Percentiles rank a stretch among this genome's conserved stretches.
Evolutionary conservation across 1,140 invertebrate genomes (phyloP).

Genomic region (Liolophura sinensis): DNA sequence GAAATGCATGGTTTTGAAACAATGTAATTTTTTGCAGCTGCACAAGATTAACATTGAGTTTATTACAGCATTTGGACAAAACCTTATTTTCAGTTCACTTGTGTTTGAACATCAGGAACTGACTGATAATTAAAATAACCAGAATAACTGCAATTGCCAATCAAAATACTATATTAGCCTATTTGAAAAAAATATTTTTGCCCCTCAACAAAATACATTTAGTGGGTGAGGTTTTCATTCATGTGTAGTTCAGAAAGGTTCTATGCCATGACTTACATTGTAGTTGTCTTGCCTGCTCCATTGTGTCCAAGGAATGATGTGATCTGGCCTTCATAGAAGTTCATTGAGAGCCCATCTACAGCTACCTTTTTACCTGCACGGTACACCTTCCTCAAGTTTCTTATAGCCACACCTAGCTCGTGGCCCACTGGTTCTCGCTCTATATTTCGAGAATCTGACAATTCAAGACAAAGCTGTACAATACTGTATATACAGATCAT

Average conservation of each 20-base stretch:
- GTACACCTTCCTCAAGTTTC: slow-evolving; percentile 67
- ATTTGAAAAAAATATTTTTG: too few relatives aligned
- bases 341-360: slow-evolving; percentile 68
- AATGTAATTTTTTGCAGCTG: too few relatives aligned
- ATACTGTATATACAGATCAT: too few relatives aligned
- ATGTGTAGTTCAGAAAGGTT: too few relatives aligned
- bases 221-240: too few relatives aligned
- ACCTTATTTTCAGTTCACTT: too few relatives aligned
- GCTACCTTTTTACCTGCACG: slow-evolving; percentile 59
- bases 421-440: slow-evolving; percentile 65
- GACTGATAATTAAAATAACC: too few relatives aligned
- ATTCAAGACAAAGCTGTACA: background rate
- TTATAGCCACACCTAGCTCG: slow-evolving; percentile 68
- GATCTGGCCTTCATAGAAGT: slow-evolving; percentile 68
- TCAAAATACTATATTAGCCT: too few relatives aligned
- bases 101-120: too few relatives aligned
- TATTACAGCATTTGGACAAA: slow-evolving; percentile 1
- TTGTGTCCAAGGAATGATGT: slow-evolving; percentile 69
- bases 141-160: too few relatives aligned
- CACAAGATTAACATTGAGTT: background rate
- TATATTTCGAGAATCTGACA: slow-evolving; percentile 44
- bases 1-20: background rate
- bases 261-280: slow-evolving; percentile 59
- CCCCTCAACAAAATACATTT: too few relatives aligned
- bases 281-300: slow-evolving; percentile 70